These are phyloP conservation scores for Streblospio benedicti DNA, from an alignment of 1,140 invertebrate species.

Conservation along the genomic window DNA sequence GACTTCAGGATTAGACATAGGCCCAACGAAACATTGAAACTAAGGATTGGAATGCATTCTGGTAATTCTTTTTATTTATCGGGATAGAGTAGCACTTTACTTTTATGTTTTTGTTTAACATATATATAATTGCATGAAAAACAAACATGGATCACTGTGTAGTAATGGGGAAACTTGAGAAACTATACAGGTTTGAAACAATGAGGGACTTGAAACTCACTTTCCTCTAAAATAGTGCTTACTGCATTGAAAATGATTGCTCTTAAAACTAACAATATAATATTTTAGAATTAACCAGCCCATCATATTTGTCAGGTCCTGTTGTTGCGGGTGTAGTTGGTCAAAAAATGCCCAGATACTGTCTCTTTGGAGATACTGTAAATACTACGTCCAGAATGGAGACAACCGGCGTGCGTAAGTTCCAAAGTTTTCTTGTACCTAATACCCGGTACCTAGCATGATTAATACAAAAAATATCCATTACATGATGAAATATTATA, in stretches of 20 bases:
- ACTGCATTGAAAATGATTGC: neutral
- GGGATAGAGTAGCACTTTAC: neutral
- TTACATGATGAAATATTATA: neutral
- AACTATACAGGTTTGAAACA: neutral
- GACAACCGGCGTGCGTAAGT: slow-evolving; percentile 7
- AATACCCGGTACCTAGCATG: neutral
- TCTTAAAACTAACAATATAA: neutral
- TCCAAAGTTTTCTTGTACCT: neutral
- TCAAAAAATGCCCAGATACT: slow-evolving; percentile 84
- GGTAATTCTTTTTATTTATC: slow-evolving; percentile 51
- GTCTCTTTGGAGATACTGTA: slow-evolving; percentile 52
- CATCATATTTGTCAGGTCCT: slow-evolving; percentile 44
- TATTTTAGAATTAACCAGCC: neutral
- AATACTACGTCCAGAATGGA: slow-evolving; percentile 12
- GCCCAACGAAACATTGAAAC: slow-evolving; percentile 72
- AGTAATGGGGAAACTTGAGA: neutral
- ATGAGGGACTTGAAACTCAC: neutral
- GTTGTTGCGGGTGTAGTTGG: slow-evolving; percentile 84
- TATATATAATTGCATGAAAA: neutral
- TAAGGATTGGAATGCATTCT: slow-evolving; percentile 88
- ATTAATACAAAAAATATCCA: neutral
- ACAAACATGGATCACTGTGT: neutral
- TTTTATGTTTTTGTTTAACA: neutral
- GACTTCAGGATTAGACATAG: slow-evolving; percentile 78
- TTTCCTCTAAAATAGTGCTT: neutral